Conservation (phyloP, 2,113 vertebrate species). For the Cebus imitator region DNA sequence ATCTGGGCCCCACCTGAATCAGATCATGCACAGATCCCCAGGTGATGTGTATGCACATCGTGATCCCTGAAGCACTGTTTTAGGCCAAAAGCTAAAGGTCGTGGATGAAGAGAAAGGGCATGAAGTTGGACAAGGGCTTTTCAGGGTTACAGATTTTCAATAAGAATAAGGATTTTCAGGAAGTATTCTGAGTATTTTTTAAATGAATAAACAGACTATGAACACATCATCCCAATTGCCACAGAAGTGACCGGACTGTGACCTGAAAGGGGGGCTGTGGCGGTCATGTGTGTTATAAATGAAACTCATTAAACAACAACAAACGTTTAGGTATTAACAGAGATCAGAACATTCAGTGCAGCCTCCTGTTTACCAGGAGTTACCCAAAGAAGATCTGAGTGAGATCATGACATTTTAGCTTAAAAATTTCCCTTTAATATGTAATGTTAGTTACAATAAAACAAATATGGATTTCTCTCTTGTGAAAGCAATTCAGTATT, state of each 20-base stretch:
- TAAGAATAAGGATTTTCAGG: constrained; percentile 28
- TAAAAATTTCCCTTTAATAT: not conserved
- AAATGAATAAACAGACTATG: not conserved
- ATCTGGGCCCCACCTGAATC: not conserved
- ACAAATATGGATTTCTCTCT: not conserved
- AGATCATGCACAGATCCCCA: too few relatives aligned
- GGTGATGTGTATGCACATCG: not conserved
- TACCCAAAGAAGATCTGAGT: not conserved
- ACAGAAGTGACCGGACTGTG: not conserved
- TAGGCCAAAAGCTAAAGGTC: not conserved
- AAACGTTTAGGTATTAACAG: not conserved
- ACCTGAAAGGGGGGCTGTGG: not conserved
- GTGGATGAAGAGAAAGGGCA: not conserved
- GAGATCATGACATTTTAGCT: constrained; percentile 26
- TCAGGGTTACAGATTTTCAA: not conserved
- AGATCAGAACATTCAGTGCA: not conserved
- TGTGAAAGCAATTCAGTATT: not conserved
- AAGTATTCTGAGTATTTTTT: not conserved
- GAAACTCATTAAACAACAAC: not conserved
- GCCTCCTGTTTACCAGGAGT: not conserved
- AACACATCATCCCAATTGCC: not conserved
- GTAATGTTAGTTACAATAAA: not conserved
- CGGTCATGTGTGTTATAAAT: not conserved
- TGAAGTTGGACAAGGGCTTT: not conserved
- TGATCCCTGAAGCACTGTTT: not conserved